Conservation (phyloP, 2,888 invertebrate species). For the Noctua janthe region DNA sequence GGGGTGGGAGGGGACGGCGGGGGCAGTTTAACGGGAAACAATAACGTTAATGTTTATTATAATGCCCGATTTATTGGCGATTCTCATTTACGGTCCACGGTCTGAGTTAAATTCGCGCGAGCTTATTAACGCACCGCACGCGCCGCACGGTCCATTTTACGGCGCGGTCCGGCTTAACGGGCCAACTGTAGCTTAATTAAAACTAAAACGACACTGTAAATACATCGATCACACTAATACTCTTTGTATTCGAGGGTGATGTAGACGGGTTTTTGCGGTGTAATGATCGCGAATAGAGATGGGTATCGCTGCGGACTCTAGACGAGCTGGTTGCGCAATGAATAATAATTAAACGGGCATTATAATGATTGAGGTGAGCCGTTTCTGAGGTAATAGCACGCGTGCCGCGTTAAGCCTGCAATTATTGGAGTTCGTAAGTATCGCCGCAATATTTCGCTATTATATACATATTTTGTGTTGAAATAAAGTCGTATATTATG, state of each 20-base stretch:
- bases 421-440: constrained; percentile 84
- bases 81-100: constrained; percentile 85
- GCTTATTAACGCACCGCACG: constrained; percentile 84
- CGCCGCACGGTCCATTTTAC: constrained; percentile 81
- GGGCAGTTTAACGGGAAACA: constrained; percentile 83
- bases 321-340: constrained; percentile 74
- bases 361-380: constrained; percentile 82
- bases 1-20: constrained; percentile 64
- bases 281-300: constrained; percentile 74
- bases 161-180: constrained; percentile 82
- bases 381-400: constrained; percentile 80
- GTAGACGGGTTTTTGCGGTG: constrained; percentile 73
- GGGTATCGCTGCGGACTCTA: constrained; percentile 72
- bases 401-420: constrained; percentile 80
- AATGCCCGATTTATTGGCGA: constrained; percentile 88
- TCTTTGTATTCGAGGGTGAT: constrained; percentile 76
- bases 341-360: constrained; percentile 83
- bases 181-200: constrained; percentile 85
- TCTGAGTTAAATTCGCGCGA: constrained; percentile 81
- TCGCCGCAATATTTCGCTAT: constrained; percentile 77
- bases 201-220: constrained; percentile 86
- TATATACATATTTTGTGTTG: constrained; percentile 71
- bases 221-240: constrained; percentile 81
- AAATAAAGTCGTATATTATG: constrained; percentile 59
- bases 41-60: constrained; percentile 89